Percentiles rank a stretch among this genome's conserved stretches.
Evolutionary conservation across 2,797 vertebrate genomes (phyloP).

Genomic region (Merluccius polli): DNA sequence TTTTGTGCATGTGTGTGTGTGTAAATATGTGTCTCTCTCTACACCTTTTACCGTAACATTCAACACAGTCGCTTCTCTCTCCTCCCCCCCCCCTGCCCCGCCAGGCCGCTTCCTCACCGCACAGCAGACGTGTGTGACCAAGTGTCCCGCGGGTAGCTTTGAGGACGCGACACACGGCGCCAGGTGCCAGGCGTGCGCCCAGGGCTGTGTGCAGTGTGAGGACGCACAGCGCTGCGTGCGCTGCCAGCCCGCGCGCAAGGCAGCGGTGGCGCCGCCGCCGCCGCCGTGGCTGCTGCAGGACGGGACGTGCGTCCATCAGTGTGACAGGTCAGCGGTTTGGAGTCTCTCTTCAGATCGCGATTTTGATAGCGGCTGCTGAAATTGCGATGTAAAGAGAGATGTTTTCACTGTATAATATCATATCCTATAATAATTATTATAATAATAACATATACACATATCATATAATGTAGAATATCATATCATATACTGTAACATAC

Average conservation of each 20-base stretch:
- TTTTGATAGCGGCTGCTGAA: too few species aligned
- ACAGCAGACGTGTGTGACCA: conserved; percentile 68
- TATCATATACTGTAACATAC: background rate
- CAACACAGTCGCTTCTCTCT: background rate
- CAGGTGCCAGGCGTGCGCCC: conserved; percentile 67
- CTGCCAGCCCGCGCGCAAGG: conserved; percentile 64
- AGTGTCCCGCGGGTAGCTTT: conserved; percentile 65
- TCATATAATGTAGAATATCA: background rate
- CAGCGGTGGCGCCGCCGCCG: conserved; percentile 24
- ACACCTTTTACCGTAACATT: background rate
- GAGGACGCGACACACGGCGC: conserved; percentile 49
- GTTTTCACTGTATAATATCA: too few species aligned
- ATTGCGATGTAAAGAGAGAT: too few species aligned
- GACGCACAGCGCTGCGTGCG: conserved; percentile 64
- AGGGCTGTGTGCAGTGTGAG: conserved; percentile 66
- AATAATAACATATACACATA: too few species aligned
- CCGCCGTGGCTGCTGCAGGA: conserved; percentile 4
- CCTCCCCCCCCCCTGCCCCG: conserved; percentile 13
- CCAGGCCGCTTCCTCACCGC: conserved; percentile 65
- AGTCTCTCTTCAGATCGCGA: too few species aligned
- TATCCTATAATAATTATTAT: too few species aligned
- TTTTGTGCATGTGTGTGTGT: background rate
- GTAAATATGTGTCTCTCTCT: conserved; percentile 17
- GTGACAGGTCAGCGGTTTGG: conserved; percentile 62
- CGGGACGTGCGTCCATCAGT: conserved; percentile 50